Percentiles rank a stretch among this genome's conserved stretches.
Evolutionary conservation across 2,113 vertebrate species (phyloP).

Genomic region (Oenanthe melanoleuca): DNA sequence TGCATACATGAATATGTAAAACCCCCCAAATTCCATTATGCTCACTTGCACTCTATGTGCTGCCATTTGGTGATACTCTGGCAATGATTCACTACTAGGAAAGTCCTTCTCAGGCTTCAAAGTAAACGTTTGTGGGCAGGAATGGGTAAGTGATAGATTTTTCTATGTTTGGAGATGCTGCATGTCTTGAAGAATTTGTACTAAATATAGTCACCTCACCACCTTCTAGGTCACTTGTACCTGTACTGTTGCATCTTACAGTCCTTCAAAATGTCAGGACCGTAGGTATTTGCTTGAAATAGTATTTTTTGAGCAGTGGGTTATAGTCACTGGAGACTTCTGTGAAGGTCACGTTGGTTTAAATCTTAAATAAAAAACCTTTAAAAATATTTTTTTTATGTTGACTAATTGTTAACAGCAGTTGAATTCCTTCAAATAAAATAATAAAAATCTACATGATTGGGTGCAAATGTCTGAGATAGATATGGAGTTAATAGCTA

Average conservation of each 20-base stretch:
- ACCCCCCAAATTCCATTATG: accelerated
- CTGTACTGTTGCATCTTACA: neutral
- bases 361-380: neutral
- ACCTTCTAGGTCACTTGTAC: neutral
- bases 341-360: neutral
- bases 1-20: neutral
- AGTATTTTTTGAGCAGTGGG: neutral
- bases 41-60: neutral
- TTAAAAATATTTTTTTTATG: neutral
- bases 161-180: neutral
- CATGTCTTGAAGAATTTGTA: neutral
- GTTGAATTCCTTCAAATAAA: neutral
- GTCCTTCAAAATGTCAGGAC: neutral
- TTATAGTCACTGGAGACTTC: neutral
- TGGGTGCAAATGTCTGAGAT: neutral
- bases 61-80: neutral
- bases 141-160: neutral
- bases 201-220: neutral
- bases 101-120: neutral
- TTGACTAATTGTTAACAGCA: neutral
- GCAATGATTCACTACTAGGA: neutral
- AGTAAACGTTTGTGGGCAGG: neutral
- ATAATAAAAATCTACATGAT: neutral
- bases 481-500: neutral
- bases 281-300: neutral